Evolutionary conservation across 2,113 vertebrate genomes (phyloP).

Genomic region (Oplegnathus fasciatus): DNA sequence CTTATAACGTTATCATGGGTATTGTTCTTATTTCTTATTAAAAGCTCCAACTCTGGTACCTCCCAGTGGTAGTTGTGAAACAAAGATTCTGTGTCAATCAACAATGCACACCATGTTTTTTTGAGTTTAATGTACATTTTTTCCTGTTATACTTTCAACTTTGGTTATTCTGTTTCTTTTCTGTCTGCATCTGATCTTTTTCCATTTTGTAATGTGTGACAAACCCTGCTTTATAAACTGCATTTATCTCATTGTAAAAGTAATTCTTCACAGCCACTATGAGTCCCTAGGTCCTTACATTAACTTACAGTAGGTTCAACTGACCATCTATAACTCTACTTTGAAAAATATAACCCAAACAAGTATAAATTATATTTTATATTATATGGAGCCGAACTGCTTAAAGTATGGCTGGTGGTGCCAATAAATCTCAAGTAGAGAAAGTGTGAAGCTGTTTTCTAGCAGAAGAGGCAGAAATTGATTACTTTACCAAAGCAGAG

Average conservation of each 20-base stretch:
- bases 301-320: background rate
- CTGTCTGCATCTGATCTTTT: background rate
- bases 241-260: constrained; percentile 14
- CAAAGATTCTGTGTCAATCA: no score
- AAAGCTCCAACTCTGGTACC: background rate
- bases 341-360: constrained; percentile 15
- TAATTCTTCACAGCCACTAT: background rate
- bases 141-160: background rate
- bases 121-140: background rate
- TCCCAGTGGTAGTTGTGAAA: no score
- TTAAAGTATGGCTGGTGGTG: constrained; percentile 25
- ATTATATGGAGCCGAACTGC: constrained; percentile 6
- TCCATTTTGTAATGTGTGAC: background rate
- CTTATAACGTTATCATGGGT: no score
- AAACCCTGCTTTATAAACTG: background rate
- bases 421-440: constrained; percentile 59
- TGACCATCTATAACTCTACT: background rate
- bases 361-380: constrained; percentile 20
- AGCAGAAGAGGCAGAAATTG: constrained; percentile 67
- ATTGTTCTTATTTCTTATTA: no score
- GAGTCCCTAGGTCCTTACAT: background rate
- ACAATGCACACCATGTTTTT: background rate
- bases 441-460: constrained; percentile 58
- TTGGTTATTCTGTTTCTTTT: background rate
- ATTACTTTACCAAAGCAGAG: constrained; percentile 64